Percentiles rank a stretch among this genome's conserved stretches.
These are phyloP conservation scores for Tarsius wallacei DNA, from an alignment of 2,797 vertebrate genomes.

Conservation along the genomic window DNA sequence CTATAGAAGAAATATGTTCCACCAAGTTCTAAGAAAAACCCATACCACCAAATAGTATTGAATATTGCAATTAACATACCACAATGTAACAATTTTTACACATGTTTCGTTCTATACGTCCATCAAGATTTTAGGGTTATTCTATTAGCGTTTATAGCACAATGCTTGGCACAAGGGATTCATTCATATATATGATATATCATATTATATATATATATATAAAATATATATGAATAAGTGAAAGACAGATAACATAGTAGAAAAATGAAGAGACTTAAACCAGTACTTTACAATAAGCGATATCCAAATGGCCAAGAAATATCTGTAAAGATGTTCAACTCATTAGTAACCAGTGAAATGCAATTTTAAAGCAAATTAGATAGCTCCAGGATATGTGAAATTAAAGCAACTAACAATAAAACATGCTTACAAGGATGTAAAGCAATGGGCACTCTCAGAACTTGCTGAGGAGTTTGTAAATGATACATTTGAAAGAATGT, in stretches of 20 bases:
- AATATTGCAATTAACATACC: too few relatives aligned
- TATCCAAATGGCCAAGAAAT: not conserved
- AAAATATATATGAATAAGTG: not conserved
- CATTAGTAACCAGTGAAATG: not conserved
- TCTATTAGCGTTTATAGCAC: too few relatives aligned
- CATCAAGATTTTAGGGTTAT: too few relatives aligned
- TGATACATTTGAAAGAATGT: not conserved
- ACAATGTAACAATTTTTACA: too few relatives aligned
- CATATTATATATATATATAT: too few relatives aligned
- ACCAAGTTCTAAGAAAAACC: too few relatives aligned
- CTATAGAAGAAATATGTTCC: too few relatives aligned
- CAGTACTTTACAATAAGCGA: not conserved
- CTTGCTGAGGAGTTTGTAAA: not conserved
- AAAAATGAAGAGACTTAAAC: not conserved
- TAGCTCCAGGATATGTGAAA: not conserved
- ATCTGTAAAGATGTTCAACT: not conserved
- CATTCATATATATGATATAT: too few relatives aligned
- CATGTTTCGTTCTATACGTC: too few relatives aligned
- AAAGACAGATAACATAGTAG: not conserved
- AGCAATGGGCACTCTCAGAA: not conserved
- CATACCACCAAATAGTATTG: too few relatives aligned
- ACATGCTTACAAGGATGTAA: not conserved
- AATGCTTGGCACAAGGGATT: too few relatives aligned
- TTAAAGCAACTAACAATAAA: not conserved
- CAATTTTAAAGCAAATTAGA: constrained; percentile 18